These are phyloP conservation scores for Mizuhopecten yessoensis DNA, from an alignment of 1,140 invertebrate genomes.

Conservation along the genomic window DNA sequence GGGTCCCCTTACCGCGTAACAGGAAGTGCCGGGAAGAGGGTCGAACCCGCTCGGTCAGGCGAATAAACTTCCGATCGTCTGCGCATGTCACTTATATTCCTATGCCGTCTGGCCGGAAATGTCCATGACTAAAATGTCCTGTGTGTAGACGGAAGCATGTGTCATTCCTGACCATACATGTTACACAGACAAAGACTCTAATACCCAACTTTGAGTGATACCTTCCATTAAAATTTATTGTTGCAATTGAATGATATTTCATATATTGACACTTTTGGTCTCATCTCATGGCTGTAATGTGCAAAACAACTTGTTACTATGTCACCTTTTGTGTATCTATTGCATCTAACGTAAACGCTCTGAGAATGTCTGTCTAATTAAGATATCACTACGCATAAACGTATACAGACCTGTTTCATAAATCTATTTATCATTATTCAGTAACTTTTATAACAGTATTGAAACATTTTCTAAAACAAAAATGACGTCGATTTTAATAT, in stretches of 20 bases:
- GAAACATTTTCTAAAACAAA: too few species aligned
- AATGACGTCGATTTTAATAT: too few species aligned
- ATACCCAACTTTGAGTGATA: background rate
- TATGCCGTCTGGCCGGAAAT: background rate
- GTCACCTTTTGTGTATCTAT: too few species aligned
- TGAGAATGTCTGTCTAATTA: too few species aligned
- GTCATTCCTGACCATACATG: background rate
- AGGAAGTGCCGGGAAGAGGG: background rate
- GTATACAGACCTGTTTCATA: too few species aligned
- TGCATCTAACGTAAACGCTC: too few species aligned
- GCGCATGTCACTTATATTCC: background rate
- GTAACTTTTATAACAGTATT: too few species aligned
- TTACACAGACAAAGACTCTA: background rate
- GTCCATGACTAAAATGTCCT: background rate
- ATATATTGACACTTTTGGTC: background rate
- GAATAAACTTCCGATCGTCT: background rate
- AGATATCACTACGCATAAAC: too few species aligned
- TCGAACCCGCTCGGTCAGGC: constrained; percentile 8
- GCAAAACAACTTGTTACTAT: too few species aligned
- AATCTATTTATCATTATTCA: too few species aligned
- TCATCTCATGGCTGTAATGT: background rate
- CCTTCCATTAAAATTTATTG: background rate
- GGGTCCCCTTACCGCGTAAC: background rate
- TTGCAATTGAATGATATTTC: background rate
- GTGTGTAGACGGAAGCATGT: background rate